Conservation (phyloP, 2,113 vertebrate genomes). For the Andinoacara biseriatus region DNA sequence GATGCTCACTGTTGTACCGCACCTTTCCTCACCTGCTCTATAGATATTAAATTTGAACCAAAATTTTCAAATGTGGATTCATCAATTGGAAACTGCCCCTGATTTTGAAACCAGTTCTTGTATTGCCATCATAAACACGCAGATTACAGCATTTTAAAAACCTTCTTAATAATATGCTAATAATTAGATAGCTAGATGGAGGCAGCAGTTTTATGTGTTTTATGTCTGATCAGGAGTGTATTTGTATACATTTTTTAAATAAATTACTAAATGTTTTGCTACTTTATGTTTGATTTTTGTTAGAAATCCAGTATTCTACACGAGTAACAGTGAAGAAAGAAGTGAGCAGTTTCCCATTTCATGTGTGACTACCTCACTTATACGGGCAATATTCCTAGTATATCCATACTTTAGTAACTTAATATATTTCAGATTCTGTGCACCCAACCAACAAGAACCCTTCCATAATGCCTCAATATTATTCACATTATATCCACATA, state of each 20-base stretch:
- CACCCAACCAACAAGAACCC: conserved; percentile 6
- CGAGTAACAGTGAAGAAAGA: neutral
- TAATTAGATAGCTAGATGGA: neutral
- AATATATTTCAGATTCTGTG: conserved; percentile 35
- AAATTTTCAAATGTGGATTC: too few relatives aligned
- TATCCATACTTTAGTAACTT: conserved; percentile 1
- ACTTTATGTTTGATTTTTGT: neutral
- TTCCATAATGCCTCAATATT: conserved; percentile 38
- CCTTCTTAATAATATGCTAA: neutral
- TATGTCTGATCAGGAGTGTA: neutral
- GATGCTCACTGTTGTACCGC: too few relatives aligned
- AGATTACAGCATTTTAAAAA: too few relatives aligned
- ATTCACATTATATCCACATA: conserved; percentile 46
- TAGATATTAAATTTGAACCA: too few relatives aligned
- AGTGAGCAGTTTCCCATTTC: neutral
- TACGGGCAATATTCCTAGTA: neutral
- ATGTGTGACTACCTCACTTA: conserved; percentile 9
- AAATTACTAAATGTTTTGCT: neutral
- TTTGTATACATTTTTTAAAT: neutral
- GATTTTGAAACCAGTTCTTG: neutral
- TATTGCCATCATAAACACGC: too few relatives aligned
- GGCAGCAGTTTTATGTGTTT: neutral
- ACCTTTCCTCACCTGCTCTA: too few relatives aligned
- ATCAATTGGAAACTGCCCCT: neutral
- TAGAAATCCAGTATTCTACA: neutral